A percentile compares a stretch with the other conserved stretches of the same genome.
Conservation (phyloP, 2,113 vertebrate species). For the Ornithorhynchus anatinus region DNA sequence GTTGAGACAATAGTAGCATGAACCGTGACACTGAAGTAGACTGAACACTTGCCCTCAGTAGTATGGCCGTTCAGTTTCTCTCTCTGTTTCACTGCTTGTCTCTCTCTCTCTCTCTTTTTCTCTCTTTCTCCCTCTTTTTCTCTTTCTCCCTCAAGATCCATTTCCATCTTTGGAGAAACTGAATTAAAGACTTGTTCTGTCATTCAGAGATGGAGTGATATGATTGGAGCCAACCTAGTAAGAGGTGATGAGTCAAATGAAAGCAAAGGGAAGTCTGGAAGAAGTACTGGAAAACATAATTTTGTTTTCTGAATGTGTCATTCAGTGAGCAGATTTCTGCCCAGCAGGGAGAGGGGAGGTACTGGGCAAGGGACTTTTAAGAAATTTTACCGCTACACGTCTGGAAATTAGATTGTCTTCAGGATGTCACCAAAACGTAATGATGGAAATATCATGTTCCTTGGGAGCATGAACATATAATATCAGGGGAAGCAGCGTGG, state of each 20-base stretch:
- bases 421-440: too few species aligned
- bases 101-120: conserved; percentile 13
- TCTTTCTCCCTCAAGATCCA: conserved; percentile 21
- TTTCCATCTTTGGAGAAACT: conserved; percentile 28
- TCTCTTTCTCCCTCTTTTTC: too few species aligned
- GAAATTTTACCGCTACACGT: too few species aligned
- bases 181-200: conserved; percentile 17
- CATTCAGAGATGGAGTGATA: conserved; percentile 12
- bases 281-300: conserved; percentile 4
- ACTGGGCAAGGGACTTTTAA: too few species aligned
- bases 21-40: neutral
- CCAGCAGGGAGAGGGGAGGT: too few species aligned
- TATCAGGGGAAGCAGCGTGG: too few species aligned
- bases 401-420: too few species aligned
- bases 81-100: neutral
- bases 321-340: conserved; percentile 45
- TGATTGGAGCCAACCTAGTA: neutral
- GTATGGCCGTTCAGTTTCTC: too few species aligned
- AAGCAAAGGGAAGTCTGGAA: conserved; percentile 8
- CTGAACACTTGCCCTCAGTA: conserved; percentile 16
- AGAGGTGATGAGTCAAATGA: conserved; percentile 23
- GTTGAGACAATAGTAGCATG: neutral
- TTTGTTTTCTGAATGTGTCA: conserved; percentile 17
- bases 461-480: too few species aligned
- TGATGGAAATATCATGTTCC: too few species aligned